Conservation (phyloP, 64 coral and sea anemone genomes). For the Actinia tenebrosa region DNA sequence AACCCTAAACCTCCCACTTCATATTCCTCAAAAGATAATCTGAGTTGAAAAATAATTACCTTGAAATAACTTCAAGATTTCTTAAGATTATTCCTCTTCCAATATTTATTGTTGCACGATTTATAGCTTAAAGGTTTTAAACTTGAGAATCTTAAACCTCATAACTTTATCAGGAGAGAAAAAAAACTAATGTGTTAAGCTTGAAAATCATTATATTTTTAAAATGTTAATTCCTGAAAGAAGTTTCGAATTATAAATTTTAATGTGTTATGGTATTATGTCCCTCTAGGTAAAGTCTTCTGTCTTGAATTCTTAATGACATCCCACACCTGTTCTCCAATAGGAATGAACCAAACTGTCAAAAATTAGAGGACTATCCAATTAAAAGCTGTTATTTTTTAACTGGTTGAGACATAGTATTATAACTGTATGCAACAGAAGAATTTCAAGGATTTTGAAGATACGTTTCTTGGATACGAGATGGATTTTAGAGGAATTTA, state of each 20-base stretch:
- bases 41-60: not conserved
- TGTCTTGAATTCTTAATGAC: not conserved
- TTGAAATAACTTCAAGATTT: not conserved
- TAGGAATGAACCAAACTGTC: not conserved
- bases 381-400: not conserved
- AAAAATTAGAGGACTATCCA: not conserved
- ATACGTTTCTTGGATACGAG: not conserved
- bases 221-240: not conserved
- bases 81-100: not conserved
- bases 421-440: not conserved
- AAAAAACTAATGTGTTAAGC: not conserved
- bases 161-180: too few relatives aligned
- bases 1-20: not conserved
- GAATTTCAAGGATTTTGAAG: not conserved
- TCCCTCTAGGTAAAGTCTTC: not conserved
- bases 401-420: not conserved
- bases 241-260: conserved; percentile 2
- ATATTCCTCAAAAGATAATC: not conserved
- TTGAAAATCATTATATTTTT: not conserved
- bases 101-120: not conserved
- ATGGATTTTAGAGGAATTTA: not conserved
- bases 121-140: not conserved
- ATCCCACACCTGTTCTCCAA: not conserved
- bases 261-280: not conserved
- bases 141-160: not conserved